Conservation (phyloP, 1,140 invertebrate species). For the Eciton burchellii region DNA sequence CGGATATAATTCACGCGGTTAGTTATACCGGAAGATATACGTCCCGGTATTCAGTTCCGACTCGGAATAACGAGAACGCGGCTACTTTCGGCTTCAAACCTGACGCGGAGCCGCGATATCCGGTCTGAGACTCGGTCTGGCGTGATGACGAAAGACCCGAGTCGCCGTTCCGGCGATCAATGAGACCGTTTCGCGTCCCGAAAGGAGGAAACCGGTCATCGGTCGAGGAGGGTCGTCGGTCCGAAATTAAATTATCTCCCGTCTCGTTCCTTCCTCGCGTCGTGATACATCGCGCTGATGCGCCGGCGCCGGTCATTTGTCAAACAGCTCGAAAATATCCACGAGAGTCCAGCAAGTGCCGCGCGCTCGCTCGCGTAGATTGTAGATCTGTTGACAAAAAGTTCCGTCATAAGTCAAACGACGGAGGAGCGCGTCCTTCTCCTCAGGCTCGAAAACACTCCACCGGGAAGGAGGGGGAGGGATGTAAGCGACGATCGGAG, state of each 20-base stretch:
- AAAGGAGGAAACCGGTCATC: conserved; percentile 22
- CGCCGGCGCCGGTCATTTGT: conserved; percentile 63
- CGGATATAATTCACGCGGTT: background rate
- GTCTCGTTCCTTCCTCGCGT: conserved; percentile 41
- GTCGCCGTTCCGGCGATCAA: conserved; percentile 25
- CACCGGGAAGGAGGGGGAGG: too few species aligned
- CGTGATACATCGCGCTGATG: conserved; percentile 60
- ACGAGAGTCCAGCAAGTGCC: conserved; percentile 58
- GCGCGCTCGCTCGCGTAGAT: conserved; percentile 51
- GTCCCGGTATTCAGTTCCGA: background rate
- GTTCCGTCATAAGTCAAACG: conserved; percentile 60
- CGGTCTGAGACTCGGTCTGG: conserved; percentile 4
- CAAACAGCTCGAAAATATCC: conserved; percentile 68
- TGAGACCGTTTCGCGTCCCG: conserved; percentile 45
- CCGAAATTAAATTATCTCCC: conserved; percentile 62
- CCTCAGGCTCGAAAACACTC: conserved; percentile 48
- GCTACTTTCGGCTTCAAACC: background rate
- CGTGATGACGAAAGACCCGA: conserved; percentile 39
- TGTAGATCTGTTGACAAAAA: conserved; percentile 53
- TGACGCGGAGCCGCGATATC: background rate
- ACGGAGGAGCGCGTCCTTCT: conserved; percentile 2
- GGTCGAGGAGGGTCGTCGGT: background rate
- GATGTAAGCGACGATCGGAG: background rate
- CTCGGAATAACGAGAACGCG: background rate
- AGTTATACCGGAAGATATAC: background rate